These are phyloP conservation scores for Semaprochilodus insignis DNA, from an alignment of 2,797 vertebrate species.

Conservation along the genomic window DNA sequence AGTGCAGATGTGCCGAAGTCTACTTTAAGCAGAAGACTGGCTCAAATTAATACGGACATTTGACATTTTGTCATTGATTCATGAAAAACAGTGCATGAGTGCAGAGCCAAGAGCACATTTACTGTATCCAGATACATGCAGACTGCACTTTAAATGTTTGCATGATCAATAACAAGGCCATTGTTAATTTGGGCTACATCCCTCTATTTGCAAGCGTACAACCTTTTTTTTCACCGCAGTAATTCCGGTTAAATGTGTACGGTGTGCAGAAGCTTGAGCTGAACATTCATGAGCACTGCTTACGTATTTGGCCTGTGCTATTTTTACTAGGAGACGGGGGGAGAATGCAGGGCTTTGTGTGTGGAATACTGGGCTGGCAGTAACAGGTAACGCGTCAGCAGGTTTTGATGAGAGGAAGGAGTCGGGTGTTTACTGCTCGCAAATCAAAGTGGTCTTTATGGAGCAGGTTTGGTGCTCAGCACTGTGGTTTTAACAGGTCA, in stretches of 20 bases:
- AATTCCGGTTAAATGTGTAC: not conserved
- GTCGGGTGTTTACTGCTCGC: conserved; percentile 39
- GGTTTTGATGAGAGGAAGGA: conserved; percentile 48
- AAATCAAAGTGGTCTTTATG: conserved; percentile 55
- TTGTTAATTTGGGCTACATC: not conserved
- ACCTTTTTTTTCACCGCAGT: not conserved
- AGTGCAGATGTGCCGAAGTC: too few relatives aligned
- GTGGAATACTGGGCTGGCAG: conserved; percentile 36
- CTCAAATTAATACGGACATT: too few relatives aligned
- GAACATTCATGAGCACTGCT: conserved; percentile 18
- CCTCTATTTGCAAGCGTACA: not conserved
- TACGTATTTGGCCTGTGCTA: conserved; percentile 25
- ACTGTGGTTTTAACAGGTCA: conserved; percentile 48
- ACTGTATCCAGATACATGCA: too few relatives aligned
- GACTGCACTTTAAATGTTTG: too few relatives aligned
- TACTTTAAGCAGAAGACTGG: too few relatives aligned
- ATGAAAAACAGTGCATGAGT: too few relatives aligned
- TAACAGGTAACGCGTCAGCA: conserved; percentile 44
- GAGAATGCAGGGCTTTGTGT: conserved; percentile 43
- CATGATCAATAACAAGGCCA: not conserved
- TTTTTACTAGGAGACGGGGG: conserved; percentile 29
- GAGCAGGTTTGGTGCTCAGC: conserved; percentile 20
- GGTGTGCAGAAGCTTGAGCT: not conserved
- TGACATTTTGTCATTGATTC: too few relatives aligned
- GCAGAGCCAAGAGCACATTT: too few relatives aligned